phyloP scores from a whole-genome alignment of 2,888 invertebrate genomes.

The Netelia melanura region DNA sequence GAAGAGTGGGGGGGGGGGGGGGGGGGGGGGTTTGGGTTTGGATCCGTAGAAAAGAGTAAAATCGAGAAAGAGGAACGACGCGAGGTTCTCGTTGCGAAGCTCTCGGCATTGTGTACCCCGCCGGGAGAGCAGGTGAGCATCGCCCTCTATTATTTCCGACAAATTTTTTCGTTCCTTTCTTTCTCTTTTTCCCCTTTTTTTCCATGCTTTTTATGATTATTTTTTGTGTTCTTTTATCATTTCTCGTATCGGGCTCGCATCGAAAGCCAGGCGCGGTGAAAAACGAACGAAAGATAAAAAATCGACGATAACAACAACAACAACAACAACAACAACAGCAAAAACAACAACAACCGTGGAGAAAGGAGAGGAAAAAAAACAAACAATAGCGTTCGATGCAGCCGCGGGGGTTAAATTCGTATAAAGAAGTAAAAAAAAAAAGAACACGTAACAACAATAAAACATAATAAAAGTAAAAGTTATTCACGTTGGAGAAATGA shows the following conservation, averaged over 20 bases:
- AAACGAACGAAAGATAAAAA: not conserved
- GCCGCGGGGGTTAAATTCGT: too few species aligned
- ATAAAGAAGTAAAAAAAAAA: too few species aligned
- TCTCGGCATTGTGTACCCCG: slow-evolving; percentile 42
- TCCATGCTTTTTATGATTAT: not conserved
- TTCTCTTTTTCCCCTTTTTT: not conserved
- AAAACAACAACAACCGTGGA: too few species aligned
- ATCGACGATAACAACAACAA: too few species aligned
- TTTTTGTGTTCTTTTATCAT: not conserved
- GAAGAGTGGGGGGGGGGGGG: too few species aligned
- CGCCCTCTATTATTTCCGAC: slow-evolving; percentile 31
- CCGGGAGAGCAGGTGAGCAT: slow-evolving; percentile 44
- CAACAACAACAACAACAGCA: too few species aligned
- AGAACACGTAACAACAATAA: too few species aligned
- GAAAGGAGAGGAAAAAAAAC: too few species aligned
- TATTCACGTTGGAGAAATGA: too few species aligned
- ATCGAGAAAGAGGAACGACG: slow-evolving; percentile 35
- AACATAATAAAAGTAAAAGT: too few species aligned
- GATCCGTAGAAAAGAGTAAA: slow-evolving; percentile 29
- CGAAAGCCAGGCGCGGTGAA: not conserved
- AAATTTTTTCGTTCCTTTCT: slow-evolving; percentile 16
- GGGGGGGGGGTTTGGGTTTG: too few species aligned
- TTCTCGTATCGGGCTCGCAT: not conserved
- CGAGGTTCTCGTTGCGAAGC: not conserved
- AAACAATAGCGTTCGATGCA: too few species aligned